phyloP scores from a whole-genome alignment of 2,113 vertebrate genomes.

The Bujurquina vittata region DNA sequence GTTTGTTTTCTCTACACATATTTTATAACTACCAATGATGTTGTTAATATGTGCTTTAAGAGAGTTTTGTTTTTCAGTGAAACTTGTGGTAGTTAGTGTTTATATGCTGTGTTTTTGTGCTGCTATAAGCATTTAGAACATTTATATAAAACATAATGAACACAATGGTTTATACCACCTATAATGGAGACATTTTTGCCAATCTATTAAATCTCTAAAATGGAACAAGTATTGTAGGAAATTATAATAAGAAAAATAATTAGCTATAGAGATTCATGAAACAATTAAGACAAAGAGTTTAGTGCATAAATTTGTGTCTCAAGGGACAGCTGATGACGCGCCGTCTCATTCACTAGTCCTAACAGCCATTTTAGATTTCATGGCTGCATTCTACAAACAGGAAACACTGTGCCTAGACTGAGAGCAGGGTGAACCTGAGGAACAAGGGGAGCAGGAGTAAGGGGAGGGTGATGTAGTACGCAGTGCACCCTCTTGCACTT shows the following conservation, averaged over 20 bases:
- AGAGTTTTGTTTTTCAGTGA: not conserved
- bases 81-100: not conserved
- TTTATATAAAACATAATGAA: not conserved
- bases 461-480: conserved; percentile 10
- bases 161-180: not conserved
- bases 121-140: not conserved
- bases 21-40: not conserved
- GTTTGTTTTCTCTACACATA: not conserved
- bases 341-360: conserved; percentile 46
- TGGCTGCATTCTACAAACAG: conserved; percentile 22
- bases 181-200: not conserved
- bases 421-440: not conserved
- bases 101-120: not conserved
- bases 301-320: conserved; percentile 27
- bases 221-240: not conserved
- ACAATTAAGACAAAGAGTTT: conserved; percentile 18
- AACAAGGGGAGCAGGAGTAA: not conserved
- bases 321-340: conserved; percentile 28
- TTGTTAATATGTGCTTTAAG: not conserved
- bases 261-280: not conserved
- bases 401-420: not conserved
- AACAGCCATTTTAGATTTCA: conserved; percentile 78
- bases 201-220: not conserved
- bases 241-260: not conserved
- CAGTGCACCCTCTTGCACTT: conserved; percentile 29